Percentiles rank a stretch among this genome's conserved stretches.
These are phyloP conservation scores for Cathartes aura DNA, from an alignment of 2,113 vertebrate genomes.

Conservation along the genomic window DNA sequence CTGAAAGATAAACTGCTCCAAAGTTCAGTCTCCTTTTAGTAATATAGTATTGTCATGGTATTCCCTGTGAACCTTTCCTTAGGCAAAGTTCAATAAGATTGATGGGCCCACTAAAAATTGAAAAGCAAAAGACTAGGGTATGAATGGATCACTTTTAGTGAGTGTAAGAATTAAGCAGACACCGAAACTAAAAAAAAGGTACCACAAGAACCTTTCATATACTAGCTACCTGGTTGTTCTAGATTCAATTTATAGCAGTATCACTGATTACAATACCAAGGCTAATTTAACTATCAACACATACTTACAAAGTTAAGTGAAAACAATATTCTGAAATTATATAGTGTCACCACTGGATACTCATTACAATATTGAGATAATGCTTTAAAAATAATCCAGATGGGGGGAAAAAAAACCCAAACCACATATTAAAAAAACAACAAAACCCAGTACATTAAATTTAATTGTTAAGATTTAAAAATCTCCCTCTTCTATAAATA, in stretches of 20 bases:
- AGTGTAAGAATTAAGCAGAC: slow-evolving; percentile 36
- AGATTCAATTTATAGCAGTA: neutral
- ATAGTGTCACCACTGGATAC: neutral
- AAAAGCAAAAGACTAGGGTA: slow-evolving; percentile 30
- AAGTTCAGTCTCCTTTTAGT: slow-evolving; percentile 35
- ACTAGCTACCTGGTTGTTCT: neutral
- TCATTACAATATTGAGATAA: slow-evolving; percentile 28
- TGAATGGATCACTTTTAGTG: neutral
- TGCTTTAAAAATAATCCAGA: neutral
- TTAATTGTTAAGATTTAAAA: neutral
- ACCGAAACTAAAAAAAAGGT: neutral
- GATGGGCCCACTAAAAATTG: slow-evolving; percentile 40
- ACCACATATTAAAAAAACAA: neutral
- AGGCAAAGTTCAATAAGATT: slow-evolving; percentile 44
- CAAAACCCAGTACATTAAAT: neutral
- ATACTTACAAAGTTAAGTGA: slow-evolving; percentile 3
- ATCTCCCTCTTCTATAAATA: neutral
- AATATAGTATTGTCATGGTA: slow-evolving; percentile 45
- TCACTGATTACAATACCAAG: slow-evolving; percentile 38
- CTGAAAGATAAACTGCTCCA: slow-evolving; percentile 52
- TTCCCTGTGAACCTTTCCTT: slow-evolving; percentile 33
- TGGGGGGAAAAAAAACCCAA: neutral
- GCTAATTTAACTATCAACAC: neutral
- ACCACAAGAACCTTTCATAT: neutral
- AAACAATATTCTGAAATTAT: slow-evolving; percentile 33